Percentiles rank a stretch among this genome's conserved stretches.
Conservation (phyloP, 2,113 vertebrate species). For the Hypomesus transpacificus region DNA sequence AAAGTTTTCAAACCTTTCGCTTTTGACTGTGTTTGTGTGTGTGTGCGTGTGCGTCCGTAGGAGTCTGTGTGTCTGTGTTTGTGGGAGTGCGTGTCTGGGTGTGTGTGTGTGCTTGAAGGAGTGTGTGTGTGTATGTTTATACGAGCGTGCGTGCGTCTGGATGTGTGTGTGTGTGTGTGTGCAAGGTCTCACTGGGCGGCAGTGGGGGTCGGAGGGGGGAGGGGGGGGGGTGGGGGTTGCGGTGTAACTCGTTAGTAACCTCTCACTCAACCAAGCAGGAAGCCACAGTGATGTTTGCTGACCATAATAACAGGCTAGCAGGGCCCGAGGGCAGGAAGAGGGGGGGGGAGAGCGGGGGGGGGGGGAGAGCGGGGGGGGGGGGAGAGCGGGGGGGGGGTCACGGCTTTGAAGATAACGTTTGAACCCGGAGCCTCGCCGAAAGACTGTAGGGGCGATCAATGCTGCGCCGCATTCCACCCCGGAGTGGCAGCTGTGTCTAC, state of each 20-base stretch:
- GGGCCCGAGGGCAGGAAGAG: conserved; percentile 39
- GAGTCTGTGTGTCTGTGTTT: background rate
- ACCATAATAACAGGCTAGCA: conserved; percentile 61
- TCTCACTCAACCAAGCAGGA: conserved; percentile 53
- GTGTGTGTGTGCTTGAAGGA: too few relatives aligned
- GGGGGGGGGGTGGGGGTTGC: conserved; percentile 42
- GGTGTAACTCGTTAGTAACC: conserved; percentile 54
- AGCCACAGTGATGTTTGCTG: conserved; percentile 49
- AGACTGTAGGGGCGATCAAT: conserved; percentile 54
- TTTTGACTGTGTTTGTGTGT: background rate
- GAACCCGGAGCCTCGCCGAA: conserved; percentile 57
- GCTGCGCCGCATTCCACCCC: conserved; percentile 30
- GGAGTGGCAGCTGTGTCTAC: conserved; percentile 61
- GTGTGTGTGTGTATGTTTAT: conserved; percentile 6
- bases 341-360: conserved; percentile 9
- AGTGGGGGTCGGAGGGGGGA: background rate
- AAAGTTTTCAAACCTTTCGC: background rate
- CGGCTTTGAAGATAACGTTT: conserved; percentile 64
- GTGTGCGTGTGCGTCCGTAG: background rate
- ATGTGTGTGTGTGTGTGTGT: background rate
- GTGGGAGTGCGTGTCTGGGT: background rate
- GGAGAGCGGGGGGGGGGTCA: conserved; percentile 15
- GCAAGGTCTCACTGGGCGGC: background rate
- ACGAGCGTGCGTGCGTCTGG: background rate
- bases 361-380: conserved; percentile 15